phyloP scores from a whole-genome alignment of 2,888 invertebrate species.

The Onthophagus sagittarius region DNA sequence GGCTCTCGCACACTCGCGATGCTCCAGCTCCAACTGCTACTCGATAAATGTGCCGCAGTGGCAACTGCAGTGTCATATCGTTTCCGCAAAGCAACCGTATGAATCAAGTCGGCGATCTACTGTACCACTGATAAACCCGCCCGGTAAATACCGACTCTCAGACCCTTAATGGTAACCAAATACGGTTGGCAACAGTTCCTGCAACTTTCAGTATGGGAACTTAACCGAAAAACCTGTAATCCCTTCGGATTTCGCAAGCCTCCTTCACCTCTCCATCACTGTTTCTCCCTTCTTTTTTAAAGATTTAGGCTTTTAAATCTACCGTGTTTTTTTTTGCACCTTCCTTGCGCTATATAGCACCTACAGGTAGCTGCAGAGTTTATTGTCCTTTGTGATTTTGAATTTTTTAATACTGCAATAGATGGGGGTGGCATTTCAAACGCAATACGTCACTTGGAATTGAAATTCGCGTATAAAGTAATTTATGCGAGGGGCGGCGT shows the following conservation, averaged over 20 bases:
- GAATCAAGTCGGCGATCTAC: conserved; percentile 12
- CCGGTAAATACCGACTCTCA: conserved; percentile 4
- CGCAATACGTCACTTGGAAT: not conserved
- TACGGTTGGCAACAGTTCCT: conserved; percentile 4
- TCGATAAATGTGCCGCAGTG: conserved; percentile 14
- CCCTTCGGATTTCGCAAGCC: not conserved
- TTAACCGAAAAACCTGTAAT: not conserved
- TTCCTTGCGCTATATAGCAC: too few species aligned
- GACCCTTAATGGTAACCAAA: conserved; percentile 9
- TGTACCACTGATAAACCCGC: conserved; percentile 11
- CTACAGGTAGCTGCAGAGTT: not conserved
- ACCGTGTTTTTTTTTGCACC: too few species aligned
- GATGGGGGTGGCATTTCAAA: not conserved
- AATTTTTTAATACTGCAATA: not conserved
- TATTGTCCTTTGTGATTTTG: not conserved
- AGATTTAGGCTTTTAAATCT: too few species aligned
- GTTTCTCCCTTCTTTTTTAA: too few species aligned
- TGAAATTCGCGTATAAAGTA: not conserved
- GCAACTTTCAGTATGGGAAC: not conserved
- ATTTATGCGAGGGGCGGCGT: not conserved
- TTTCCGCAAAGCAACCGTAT: conserved; percentile 4
- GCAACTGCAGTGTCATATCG: conserved; percentile 14
- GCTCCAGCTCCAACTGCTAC: conserved; percentile 1
- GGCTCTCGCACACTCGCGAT: not conserved
- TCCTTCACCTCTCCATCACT: not conserved